These are phyloP conservation scores for Zootermopsis nevadensis DNA, from an alignment of 2,888 invertebrate species.

Conservation along the genomic window DNA sequence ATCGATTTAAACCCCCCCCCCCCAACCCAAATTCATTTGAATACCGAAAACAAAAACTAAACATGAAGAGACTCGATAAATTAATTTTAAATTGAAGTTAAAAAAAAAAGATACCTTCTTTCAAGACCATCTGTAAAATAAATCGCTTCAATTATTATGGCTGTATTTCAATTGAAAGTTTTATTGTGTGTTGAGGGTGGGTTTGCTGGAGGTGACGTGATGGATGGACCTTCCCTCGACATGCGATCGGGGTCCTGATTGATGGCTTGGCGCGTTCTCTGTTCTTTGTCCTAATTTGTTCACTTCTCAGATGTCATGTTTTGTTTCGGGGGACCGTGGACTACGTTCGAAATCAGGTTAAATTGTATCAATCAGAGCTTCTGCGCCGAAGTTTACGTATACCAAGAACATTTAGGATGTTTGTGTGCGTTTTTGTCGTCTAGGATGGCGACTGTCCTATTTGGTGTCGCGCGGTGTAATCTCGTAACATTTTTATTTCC, in stretches of 20 bases:
- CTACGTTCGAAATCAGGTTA: no score
- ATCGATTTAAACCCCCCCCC: background rate
- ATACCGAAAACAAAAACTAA: background rate
- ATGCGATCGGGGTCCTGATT: background rate
- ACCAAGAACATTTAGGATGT: no score
- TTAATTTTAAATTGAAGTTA: background rate
- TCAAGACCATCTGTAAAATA: conserved; percentile 1
- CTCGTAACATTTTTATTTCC: no score
- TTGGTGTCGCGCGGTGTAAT: no score
- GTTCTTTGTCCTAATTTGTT: background rate
- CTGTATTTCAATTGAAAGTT: background rate
- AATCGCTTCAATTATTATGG: background rate
- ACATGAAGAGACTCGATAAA: background rate
- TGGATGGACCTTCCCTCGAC: background rate
- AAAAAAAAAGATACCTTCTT: background rate
- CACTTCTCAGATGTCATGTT: background rate
- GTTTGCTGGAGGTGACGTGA: background rate
- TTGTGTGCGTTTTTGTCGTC: no score
- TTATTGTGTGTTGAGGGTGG: background rate
- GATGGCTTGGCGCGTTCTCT: background rate
- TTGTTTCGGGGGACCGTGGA: background rate
- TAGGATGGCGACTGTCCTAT: no score
- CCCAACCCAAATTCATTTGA: background rate
- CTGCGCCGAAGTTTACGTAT: no score
- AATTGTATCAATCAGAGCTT: no score